Percentiles rank a stretch among this genome's conserved stretches.
Conservation (phyloP, 37 sponge, comb jelly and placozoan genomes). For the Oopsacas minuta region DNA sequence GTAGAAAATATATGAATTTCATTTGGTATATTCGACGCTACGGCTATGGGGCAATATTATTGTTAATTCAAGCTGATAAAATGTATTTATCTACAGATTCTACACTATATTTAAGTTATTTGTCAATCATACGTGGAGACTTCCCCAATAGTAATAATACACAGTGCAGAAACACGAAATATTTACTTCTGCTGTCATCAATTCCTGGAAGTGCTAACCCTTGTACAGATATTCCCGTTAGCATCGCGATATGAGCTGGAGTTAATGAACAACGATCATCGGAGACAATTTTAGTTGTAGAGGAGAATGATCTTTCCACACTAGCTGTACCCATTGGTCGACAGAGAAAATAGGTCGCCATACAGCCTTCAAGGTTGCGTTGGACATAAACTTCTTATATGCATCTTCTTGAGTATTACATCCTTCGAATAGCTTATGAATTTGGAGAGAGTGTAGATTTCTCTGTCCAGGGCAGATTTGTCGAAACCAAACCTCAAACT, state of each 20-base stretch:
- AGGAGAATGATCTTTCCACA: not conserved
- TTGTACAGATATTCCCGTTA: not conserved
- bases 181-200: not conserved
- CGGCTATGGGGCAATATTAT: too few species aligned
- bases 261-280: not conserved
- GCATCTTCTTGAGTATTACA: not conserved
- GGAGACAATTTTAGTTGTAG: not conserved
- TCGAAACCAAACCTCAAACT: not conserved
- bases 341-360: not conserved
- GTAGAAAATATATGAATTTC: too few species aligned
- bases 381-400: not conserved
- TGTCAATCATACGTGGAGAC: slow-evolving; percentile 3
- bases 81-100: too few species aligned
- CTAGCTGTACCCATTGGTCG: not conserved
- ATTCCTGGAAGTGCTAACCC: slow-evolving; percentile 5
- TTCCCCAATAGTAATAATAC: not conserved
- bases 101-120: too few species aligned
- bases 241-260: slow-evolving; percentile 4
- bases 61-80: too few species aligned
- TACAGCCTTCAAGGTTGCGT: not conserved
- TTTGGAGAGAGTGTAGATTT: not conserved
- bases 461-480: not conserved
- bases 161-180: not conserved
- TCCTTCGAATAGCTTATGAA: not conserved
- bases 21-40: too few species aligned